phyloP scores from a whole-genome alignment of 2,888 invertebrate genomes.

The Platynereis dumerilii region DNA sequence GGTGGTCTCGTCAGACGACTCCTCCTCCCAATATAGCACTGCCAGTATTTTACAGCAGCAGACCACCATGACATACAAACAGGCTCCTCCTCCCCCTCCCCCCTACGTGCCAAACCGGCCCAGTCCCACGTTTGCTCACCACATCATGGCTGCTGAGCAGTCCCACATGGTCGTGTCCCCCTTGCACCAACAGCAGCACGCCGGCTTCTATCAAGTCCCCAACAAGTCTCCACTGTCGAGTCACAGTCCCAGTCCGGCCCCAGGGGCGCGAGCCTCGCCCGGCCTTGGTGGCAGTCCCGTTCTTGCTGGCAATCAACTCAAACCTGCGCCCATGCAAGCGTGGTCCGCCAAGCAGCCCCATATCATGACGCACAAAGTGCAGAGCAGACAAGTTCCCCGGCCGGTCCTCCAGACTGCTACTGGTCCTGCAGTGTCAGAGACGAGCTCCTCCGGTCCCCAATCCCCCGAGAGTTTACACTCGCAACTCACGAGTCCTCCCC shows the following conservation, averaged over 20 bases:
- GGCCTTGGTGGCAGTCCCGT: slow-evolving; percentile 5
- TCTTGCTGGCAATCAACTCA: slow-evolving; percentile 8
- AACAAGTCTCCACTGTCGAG: slow-evolving; percentile 32
- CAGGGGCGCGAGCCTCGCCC: slow-evolving; percentile 6
- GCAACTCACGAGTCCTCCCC: background rate
- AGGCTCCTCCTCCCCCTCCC: slow-evolving; percentile 10
- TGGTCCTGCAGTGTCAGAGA: background rate
- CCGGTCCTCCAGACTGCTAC: slow-evolving; percentile 94
- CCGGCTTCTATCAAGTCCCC: slow-evolving; percentile 1
- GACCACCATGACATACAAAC: background rate
- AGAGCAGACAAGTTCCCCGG: slow-evolving; percentile 91
- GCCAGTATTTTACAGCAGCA: background rate
- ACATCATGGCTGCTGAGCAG: slow-evolving; percentile 2
- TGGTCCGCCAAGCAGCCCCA: slow-evolving; percentile 89
- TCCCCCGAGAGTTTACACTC: slow-evolving; percentile 17
- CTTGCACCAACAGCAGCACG: slow-evolving; percentile 8
- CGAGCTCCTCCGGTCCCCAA: slow-evolving; percentile 2
- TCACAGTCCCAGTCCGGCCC: slow-evolving; percentile 37
- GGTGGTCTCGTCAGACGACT: background rate
- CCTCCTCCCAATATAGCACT: background rate
- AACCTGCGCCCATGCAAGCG: slow-evolving; percentile 76
- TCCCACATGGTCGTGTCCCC: background rate
- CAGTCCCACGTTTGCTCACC: slow-evolving; percentile 9
- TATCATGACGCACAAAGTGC: slow-evolving; percentile 95
- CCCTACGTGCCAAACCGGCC: slow-evolving; percentile 20